Evolutionary conservation across 53 echinoderm and acorn worm species (phyloP).

Genomic region (Zoroaster sp.): DNA sequence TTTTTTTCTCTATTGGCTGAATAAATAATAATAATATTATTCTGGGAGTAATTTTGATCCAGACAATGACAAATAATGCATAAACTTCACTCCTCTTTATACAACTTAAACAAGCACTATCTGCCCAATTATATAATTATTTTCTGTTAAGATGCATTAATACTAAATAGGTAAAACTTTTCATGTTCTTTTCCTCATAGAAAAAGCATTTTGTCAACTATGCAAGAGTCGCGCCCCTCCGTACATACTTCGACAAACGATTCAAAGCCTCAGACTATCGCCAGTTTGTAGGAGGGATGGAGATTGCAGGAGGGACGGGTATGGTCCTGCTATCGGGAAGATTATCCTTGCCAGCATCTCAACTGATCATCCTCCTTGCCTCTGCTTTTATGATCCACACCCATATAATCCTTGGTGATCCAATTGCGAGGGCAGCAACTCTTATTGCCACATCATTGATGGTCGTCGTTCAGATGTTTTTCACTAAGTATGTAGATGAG

Average conservation of each 20-base stretch:
- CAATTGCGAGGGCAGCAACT: conserved; percentile 55
- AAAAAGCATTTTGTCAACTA: conserved; percentile 99
- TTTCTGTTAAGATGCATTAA: too few relatives aligned
- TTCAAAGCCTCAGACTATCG: conserved; percentile 89
- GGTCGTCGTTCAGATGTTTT: conserved; percentile 62
- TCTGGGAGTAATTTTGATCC: too few relatives aligned
- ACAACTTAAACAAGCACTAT: too few relatives aligned
- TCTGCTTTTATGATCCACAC: conserved; percentile 85
- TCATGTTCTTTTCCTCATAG: conserved; percentile 42
- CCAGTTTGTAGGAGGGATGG: conserved; percentile 74
- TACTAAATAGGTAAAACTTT: too few relatives aligned
- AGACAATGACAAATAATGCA: too few relatives aligned
- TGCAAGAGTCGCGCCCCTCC: conserved; percentile 82
- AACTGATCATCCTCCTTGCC: conserved; percentile 64
- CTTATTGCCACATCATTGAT: conserved; percentile 69
- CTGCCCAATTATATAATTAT: too few relatives aligned
- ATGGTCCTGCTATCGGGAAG: conserved; percentile 74
- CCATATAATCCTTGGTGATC: conserved; percentile 77
- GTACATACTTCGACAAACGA: conserved; percentile 67
- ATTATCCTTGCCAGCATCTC: conserved; percentile 66
- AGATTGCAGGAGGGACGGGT: conserved; percentile 86
- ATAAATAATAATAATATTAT: too few relatives aligned
- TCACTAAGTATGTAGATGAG: conserved; percentile 25
- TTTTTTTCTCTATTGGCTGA: too few relatives aligned
- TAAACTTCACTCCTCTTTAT: too few relatives aligned